Percentiles rank a stretch among this genome's conserved stretches.
Conservation (phyloP, 1,140 invertebrate species). For the Neotoxoptera formosana region DNA sequence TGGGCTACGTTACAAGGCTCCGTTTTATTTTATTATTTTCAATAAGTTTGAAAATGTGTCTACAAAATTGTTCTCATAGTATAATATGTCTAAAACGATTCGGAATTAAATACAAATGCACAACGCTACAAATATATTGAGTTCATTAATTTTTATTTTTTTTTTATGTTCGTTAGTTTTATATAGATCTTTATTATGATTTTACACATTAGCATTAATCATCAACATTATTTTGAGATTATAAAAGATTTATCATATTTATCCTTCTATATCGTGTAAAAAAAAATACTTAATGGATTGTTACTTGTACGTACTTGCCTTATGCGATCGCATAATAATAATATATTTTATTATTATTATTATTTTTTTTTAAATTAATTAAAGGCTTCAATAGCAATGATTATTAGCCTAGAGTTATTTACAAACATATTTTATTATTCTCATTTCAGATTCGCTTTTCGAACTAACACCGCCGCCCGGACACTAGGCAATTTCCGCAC, state of each 20-base stretch:
- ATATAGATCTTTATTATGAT: not conserved
- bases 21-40: not conserved
- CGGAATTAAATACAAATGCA: not conserved
- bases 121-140: not conserved
- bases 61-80: not conserved
- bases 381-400: too few relatives aligned
- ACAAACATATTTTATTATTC: not conserved
- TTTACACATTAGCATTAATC: not conserved
- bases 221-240: not conserved
- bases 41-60: not conserved
- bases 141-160: not conserved
- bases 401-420: too few relatives aligned
- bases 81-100: not conserved
- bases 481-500: not conserved
- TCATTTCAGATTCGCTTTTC: constrained; percentile 14
- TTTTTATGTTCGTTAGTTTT: not conserved
- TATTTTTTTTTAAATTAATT: too few relatives aligned
- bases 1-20: not conserved
- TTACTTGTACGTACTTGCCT: not conserved
- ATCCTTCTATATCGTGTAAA: not conserved
- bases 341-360: too few relatives aligned
- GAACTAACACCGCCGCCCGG: not conserved
- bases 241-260: not conserved
- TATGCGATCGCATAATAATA: not conserved
- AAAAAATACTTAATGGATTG: not conserved